A percentile compares a stretch with the other conserved stretches of the same genome.
phyloP scores from a whole-genome alignment of 2,797 vertebrate genomes.

The Lutjanus argentimaculatus region DNA sequence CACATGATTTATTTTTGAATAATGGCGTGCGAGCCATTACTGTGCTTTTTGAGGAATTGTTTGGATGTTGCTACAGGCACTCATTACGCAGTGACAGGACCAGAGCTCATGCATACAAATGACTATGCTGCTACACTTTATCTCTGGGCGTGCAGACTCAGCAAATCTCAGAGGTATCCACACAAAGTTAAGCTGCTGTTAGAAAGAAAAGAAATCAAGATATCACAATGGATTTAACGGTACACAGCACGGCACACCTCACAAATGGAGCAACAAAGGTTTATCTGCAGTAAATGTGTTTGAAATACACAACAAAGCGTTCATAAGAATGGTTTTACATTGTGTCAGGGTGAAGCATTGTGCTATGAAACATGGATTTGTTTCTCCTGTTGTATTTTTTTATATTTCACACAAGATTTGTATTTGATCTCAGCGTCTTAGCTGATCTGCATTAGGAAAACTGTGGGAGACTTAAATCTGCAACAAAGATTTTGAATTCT shows the following conservation, averaged over 20 bases:
- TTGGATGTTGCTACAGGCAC: constrained; percentile 35
- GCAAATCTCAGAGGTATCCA: constrained; percentile 36
- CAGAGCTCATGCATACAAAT: constrained; percentile 53
- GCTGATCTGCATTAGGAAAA: constrained; percentile 4
- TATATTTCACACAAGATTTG: constrained; percentile 28
- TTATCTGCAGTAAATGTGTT: constrained; percentile 2
- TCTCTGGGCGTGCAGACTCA: constrained; percentile 38
- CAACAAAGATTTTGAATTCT: constrained; percentile 5
- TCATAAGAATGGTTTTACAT: background rate
- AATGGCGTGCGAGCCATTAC: constrained; percentile 19
- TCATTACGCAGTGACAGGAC: constrained; percentile 47
- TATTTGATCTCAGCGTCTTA: background rate
- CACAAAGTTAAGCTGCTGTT: background rate
- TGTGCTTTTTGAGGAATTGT: constrained; percentile 23
- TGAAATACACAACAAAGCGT: background rate
- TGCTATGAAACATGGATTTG: background rate
- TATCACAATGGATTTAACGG: background rate
- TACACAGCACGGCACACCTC: background rate
- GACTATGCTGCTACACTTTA: constrained; percentile 33
- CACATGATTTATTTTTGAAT: constrained; percentile 34
- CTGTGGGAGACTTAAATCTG: background rate
- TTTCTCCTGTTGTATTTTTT: constrained; percentile 10
- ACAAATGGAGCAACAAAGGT: background rate
- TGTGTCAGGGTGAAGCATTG: background rate
- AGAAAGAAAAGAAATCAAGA: constrained; percentile 6